Percentiles rank a stretch among this genome's conserved stretches.
Evolutionary conservation across 2,113 vertebrate species (phyloP).

Genomic region (Lophotis ruficrista): DNA sequence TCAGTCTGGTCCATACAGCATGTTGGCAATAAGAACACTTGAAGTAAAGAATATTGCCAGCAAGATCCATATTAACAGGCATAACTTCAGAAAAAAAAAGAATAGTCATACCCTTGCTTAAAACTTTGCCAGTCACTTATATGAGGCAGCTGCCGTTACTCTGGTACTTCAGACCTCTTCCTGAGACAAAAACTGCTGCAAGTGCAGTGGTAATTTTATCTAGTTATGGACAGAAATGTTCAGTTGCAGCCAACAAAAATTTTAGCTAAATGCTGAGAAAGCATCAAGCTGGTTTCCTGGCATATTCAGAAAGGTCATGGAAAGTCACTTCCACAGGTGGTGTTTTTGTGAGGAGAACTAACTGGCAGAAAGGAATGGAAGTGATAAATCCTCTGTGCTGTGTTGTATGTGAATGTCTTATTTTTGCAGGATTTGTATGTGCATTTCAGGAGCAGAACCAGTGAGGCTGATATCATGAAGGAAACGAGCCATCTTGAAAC

Average conservation of each 20-base stretch:
- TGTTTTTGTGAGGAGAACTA: background rate
- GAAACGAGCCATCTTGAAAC: background rate
- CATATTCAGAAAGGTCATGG: background rate
- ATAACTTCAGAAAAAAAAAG: background rate
- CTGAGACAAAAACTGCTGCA: background rate
- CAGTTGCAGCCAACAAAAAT: background rate
- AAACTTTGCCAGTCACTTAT: background rate
- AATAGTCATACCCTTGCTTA: background rate
- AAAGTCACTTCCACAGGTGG: background rate
- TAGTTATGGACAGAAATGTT: background rate
- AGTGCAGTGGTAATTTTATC: background rate
- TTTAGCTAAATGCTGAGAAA: background rate
- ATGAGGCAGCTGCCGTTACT: background rate
- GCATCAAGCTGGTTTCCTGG: background rate
- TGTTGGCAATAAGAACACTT: background rate
- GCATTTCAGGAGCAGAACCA: background rate
- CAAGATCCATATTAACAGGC: background rate
- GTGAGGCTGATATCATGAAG: rapidly evolving
- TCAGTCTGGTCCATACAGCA: background rate
- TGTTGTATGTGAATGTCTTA: background rate
- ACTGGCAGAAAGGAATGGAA: background rate
- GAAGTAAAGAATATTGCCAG: background rate
- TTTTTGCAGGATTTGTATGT: background rate
- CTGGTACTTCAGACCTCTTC: background rate
- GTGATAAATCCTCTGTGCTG: background rate